phyloP scores from a whole-genome alignment of 2,797 vertebrate species.

The Lates japonicus region DNA sequence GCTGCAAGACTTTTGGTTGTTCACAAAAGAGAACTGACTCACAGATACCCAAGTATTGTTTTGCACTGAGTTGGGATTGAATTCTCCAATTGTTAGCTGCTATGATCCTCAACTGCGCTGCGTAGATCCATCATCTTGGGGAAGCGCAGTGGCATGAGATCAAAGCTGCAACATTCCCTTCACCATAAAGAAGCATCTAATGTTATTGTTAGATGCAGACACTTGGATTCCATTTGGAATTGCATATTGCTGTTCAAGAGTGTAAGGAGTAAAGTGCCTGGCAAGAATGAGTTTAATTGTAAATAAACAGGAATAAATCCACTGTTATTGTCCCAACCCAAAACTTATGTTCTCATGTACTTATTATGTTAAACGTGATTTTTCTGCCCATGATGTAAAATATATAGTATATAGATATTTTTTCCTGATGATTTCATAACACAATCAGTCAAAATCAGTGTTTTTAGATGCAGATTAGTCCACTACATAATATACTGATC shows the following conservation, averaged over 20 bases:
- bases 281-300: background rate
- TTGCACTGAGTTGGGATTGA: background rate
- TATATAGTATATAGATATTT: background rate
- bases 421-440: background rate
- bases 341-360: background rate
- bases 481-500: background rate
- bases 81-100: conserved; percentile 18
- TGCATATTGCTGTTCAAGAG: background rate
- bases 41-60: conserved; percentile 20
- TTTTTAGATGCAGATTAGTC: background rate
- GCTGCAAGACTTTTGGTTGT: conserved; percentile 7
- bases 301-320: background rate
- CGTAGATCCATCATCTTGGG: conserved; percentile 20
- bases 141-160: conserved; percentile 15
- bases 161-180: conserved; percentile 24
- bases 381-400: background rate
- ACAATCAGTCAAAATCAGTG: background rate
- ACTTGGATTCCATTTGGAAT: conserved; percentile 10
- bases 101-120: too few species aligned
- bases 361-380: too few species aligned
- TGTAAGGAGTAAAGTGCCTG: background rate
- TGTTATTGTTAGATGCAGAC: background rate
- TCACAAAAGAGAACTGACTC: conserved; percentile 11
- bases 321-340: background rate
- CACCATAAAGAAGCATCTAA: conserved; percentile 1